Conservation (phyloP, 2,797 vertebrate genomes). For the Phrynocephalus guinanensis region DNA sequence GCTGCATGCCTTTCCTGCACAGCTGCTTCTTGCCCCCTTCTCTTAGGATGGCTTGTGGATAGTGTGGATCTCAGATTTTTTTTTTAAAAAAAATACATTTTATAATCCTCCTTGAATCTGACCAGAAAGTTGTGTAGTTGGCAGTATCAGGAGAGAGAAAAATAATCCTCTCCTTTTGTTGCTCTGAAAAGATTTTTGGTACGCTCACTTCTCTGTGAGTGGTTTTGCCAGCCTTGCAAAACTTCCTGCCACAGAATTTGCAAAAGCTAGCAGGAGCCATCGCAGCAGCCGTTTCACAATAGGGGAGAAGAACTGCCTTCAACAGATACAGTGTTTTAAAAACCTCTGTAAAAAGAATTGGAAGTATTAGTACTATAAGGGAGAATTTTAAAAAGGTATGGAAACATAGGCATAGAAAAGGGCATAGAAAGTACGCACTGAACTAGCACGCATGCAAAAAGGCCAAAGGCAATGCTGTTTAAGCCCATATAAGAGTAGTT, state of each 20-base stretch:
- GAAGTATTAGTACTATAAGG: neutral
- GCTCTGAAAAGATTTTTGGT: constrained; percentile 18
- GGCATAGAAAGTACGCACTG: neutral
- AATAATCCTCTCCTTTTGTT: no score
- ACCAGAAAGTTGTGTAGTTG: neutral
- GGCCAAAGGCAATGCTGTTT: neutral
- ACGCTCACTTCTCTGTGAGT: neutral
- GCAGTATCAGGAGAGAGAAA: neutral
- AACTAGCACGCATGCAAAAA: neutral
- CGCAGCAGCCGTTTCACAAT: constrained; percentile 17
- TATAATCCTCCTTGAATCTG: neutral
- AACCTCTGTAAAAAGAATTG: neutral
- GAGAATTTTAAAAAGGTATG: neutral
- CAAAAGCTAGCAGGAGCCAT: neutral
- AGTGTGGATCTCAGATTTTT: no score
- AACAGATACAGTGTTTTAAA: neutral
- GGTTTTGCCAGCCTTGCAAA: constrained; percentile 36
- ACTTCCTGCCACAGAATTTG: constrained; percentile 39
- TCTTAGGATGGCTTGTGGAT: neutral
- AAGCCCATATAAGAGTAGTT: neutral
- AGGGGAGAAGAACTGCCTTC: constrained; percentile 17
- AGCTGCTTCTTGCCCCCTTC: neutral
- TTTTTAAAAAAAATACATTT: no score
- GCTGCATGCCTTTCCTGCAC: neutral
- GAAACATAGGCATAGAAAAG: neutral